Base-by-base conservation (phyloP, 2,113 vertebrate genomes). In the Lagenorhynchus albirostris region DNA sequence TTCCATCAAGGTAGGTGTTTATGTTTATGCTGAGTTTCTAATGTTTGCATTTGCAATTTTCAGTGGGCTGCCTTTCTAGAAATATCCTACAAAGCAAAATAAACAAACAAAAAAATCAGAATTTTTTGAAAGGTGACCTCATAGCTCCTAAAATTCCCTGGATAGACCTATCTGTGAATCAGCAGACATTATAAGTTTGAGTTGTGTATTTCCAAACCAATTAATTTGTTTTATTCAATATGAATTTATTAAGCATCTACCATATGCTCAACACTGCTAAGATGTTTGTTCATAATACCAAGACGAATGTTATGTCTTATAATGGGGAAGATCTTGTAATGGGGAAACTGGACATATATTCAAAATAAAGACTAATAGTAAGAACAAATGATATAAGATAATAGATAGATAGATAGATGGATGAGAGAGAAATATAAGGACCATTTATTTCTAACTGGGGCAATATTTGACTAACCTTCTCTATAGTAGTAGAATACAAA, bases 21-120 rank as follows among this genome's bases (percentile, higher is more conserved):
- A 79, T 11, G 5, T 55, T 93, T 95, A 88, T 84, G 44, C 41
- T 29, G 20, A 70, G 33, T n/a, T 79, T 55, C 76, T 79, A 79
- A 55, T 79, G 20, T 91, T 97, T 94, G 58, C 36, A 68, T 94
- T 91, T 94, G 8, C 62, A 31, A n/a, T 77, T 97, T 96, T 94
- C 62, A 33, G 31, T 89, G 47, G 14, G 9, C 84, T 47, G 73
- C 85, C 14, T 89, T 94, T 97, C 91, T 83, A 36, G 80, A 97
- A 96, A 87, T 73, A 96, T 21, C 10, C 41, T 81, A n/a, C 55
- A 94, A 94, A 85, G 84, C 50, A 96, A 33, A 84, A 89, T 68
- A 21, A 55, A 63, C 8, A 71, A 77, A 53, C 47, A 91, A 25
- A 0, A 3, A 68, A 73, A 88, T 73, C 55, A 47, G 36, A 29